Evolutionary conservation across 2,113 vertebrate species (phyloP).

Genomic region (Ctenodactylus gundi): DNA sequence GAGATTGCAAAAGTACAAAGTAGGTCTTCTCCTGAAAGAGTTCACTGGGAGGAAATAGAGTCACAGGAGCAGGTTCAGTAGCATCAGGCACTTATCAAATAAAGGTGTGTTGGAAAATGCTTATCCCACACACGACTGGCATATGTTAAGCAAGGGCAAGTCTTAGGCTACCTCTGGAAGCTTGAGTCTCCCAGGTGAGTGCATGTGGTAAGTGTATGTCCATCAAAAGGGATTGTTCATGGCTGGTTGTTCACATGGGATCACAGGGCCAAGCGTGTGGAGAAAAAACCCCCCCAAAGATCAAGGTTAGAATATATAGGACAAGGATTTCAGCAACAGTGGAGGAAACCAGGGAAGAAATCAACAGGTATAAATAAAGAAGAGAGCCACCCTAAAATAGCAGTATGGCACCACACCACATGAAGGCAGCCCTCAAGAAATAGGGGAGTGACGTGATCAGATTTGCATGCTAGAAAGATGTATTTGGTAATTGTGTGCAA

Average conservation of each 20-base stretch:
- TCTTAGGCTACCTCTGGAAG: background rate
- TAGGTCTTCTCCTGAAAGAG: background rate
- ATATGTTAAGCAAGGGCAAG: background rate
- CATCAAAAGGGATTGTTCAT: accelerated
- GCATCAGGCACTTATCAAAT: background rate
- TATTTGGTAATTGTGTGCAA: background rate
- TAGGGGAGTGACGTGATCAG: too few species aligned
- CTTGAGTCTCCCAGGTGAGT: background rate
- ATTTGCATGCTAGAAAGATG: background rate
- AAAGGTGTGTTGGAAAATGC: background rate
- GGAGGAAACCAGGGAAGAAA: background rate
- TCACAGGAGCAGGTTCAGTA: background rate
- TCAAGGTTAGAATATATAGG: background rate
- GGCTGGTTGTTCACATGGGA: background rate
- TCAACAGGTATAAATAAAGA: accelerated
- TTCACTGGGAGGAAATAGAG: background rate
- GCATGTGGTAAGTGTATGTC: accelerated
- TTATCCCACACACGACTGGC: background rate
- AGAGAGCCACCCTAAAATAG: background rate
- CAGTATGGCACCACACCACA: background rate
- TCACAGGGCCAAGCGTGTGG: background rate
- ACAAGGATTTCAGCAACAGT: background rate
- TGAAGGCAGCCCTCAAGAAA: background rate
- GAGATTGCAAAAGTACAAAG: background rate
- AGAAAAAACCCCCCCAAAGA: background rate